Conservation (phyloP, 2,113 vertebrate genomes). For the Myrmecophaga tridactyla region DNA sequence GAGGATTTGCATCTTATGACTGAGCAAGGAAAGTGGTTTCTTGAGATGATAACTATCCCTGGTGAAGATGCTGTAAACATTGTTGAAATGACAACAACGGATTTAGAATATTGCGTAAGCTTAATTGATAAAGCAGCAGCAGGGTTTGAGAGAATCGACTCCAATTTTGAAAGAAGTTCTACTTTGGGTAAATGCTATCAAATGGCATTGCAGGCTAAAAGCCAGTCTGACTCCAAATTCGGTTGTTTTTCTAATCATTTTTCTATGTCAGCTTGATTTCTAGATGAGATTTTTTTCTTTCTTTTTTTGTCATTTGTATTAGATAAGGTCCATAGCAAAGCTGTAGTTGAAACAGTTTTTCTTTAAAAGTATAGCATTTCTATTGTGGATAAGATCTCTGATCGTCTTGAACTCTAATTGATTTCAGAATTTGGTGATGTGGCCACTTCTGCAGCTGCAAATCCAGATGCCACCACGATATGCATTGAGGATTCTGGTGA, state of each 20-base stretch:
- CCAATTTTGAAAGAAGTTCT: too few species aligned
- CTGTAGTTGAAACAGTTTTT: background rate
- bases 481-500: constrained; percentile 86
- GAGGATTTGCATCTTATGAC: too few species aligned
- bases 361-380: background rate
- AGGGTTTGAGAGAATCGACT: too few species aligned
- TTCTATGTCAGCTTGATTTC: constrained; percentile 23
- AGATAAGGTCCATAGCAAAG: background rate
- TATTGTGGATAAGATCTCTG: background rate
- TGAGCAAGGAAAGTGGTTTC: too few species aligned
- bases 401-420: background rate
- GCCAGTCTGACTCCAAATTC: constrained; percentile 19
- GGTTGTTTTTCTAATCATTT: background rate
- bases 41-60: too few species aligned
- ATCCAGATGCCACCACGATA: constrained; percentile 87
- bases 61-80: too few species aligned
- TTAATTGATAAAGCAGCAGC: too few species aligned
- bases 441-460: constrained; percentile 82
- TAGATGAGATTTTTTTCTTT: background rate
- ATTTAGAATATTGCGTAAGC: too few species aligned
- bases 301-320: background rate
- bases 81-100: too few species aligned
- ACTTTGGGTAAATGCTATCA: too few species aligned
- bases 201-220: background rate
- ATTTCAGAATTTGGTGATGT: constrained; percentile 91